Conservation (phyloP, 2,797 vertebrate genomes). For the Sandelia bainsii region DNA sequence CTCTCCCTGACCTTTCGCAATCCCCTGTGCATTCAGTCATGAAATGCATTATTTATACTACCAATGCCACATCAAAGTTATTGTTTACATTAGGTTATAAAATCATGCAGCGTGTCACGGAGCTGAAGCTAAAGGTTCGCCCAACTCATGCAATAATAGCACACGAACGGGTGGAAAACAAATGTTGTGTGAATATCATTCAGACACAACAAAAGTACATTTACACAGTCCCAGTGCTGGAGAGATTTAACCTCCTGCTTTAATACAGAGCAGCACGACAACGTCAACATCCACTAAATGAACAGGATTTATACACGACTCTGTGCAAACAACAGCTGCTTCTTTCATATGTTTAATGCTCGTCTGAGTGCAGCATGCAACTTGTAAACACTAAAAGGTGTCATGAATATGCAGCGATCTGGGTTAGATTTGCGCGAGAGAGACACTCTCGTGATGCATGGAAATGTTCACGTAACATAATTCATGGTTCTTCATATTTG, state of each 20-base stretch:
- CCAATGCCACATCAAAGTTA: slow-evolving; percentile 65
- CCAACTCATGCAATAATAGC: slow-evolving; percentile 28
- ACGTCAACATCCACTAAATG: slow-evolving; percentile 32
- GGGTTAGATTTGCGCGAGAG: slow-evolving; percentile 2
- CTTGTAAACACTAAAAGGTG: slow-evolving; percentile 51
- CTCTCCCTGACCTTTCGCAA: slow-evolving; percentile 75
- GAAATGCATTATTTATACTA: slow-evolving; percentile 80
- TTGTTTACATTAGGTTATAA: slow-evolving; percentile 74
- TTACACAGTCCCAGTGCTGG: slow-evolving; percentile 2
- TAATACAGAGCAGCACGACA: slow-evolving; percentile 30
- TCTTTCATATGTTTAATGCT: slow-evolving; percentile 40
- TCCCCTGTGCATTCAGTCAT: slow-evolving; percentile 71
- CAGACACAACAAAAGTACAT: slow-evolving; percentile 26
- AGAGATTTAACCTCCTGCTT: slow-evolving; percentile 31
- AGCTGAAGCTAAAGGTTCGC: slow-evolving; percentile 52
- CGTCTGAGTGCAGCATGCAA: slow-evolving; percentile 20
- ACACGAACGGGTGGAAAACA: slow-evolving; percentile 32
- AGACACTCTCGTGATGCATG: not conserved
- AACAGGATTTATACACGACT: slow-evolving; percentile 29
- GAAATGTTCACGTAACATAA: slow-evolving; percentile 17
- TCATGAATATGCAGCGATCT: slow-evolving; percentile 21
- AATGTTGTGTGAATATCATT: slow-evolving; percentile 36
- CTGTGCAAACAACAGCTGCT: slow-evolving; percentile 62
- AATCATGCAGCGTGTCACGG: slow-evolving; percentile 47
- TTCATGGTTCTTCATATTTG: slow-evolving; percentile 30